Evolutionary conservation across 2,797 vertebrate species (phyloP).

Genomic region (Sparidentex hasta): DNA sequence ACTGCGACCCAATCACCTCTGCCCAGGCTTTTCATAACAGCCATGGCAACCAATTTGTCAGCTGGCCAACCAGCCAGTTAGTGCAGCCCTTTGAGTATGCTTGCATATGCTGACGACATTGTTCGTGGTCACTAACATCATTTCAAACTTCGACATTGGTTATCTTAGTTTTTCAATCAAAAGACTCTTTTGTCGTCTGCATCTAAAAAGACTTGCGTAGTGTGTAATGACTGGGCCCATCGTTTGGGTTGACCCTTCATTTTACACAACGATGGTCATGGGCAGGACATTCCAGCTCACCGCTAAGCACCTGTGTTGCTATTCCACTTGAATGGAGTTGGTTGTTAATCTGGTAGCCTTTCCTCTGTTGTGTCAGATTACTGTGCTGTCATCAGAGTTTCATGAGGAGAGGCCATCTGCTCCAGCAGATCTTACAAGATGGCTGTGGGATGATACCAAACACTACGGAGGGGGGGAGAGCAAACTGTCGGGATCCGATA

Average conservation of each 20-base stretch:
- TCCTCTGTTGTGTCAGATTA: constrained; percentile 76
- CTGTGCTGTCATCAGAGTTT: constrained; percentile 68
- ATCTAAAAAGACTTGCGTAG: not conserved
- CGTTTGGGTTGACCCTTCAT: constrained; percentile 11
- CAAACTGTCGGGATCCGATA: constrained; percentile 22
- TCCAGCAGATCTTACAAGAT: constrained; percentile 69
- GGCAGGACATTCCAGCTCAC: constrained; percentile 48
- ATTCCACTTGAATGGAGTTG: constrained; percentile 72
- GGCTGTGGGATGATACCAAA: constrained; percentile 53
- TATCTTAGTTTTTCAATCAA: not conserved
- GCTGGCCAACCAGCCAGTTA: constrained; percentile 58
- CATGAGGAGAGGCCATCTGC: constrained; percentile 79
- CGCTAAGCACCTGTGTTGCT: constrained; percentile 59
- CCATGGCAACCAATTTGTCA: constrained; percentile 74
- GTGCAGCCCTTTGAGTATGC: constrained; percentile 27
- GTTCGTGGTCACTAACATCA: constrained; percentile 19
- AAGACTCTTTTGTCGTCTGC: not conserved
- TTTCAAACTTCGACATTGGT: not conserved
- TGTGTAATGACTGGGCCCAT: not conserved
- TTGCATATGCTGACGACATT: constrained; percentile 46
- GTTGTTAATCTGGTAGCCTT: constrained; percentile 71
- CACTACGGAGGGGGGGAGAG: constrained; percentile 17
- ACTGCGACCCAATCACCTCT: constrained; percentile 73
- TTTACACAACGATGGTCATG: constrained; percentile 8
- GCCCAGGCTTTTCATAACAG: constrained; percentile 68